These are phyloP conservation scores for Rhyacichthys aspro DNA, from an alignment of 2,797 vertebrate genomes.

Conservation along the genomic window DNA sequence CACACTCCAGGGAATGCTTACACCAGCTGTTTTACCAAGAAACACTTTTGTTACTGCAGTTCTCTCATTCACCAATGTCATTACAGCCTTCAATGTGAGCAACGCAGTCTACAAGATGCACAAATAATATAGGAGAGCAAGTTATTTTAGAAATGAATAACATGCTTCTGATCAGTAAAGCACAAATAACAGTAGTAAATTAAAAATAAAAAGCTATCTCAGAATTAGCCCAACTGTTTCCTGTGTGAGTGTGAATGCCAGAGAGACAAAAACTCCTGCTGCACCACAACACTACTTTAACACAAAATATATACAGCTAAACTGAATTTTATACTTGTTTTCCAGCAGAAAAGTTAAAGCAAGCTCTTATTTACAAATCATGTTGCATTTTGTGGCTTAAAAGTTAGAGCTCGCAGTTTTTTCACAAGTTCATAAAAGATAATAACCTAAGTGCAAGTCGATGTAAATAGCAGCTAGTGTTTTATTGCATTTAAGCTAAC, in stretches of 20 bases:
- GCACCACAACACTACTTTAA: neutral
- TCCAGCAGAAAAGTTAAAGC: conserved; percentile 21
- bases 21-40: conserved; percentile 50
- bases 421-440: neutral
- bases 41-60: conserved; percentile 24
- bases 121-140: neutral
- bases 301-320: conserved; percentile 11
- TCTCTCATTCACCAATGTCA: conserved; percentile 23
- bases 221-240: conserved; percentile 2
- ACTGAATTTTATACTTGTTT: conserved; percentile 3
- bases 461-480: conserved; percentile 22
- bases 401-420: conserved; percentile 16
- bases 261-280: too few species aligned
- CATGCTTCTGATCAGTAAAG: neutral
- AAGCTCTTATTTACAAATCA: conserved; percentile 26
- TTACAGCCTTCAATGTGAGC: conserved; percentile 4
- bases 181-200: neutral
- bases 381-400: conserved; percentile 42
- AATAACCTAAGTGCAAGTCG: conserved; percentile 14
- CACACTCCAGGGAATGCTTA: conserved; percentile 15
- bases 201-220: conserved; percentile 5
- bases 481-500: conserved; percentile 2
- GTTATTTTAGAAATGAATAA: conserved; percentile 4
- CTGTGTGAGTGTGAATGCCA: neutral
- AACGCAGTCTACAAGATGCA: too few species aligned